A percentile compares a stretch with the other conserved stretches of the same genome.
Conservation (phyloP, 1,140 invertebrate species). For the Aricia agestis region DNA sequence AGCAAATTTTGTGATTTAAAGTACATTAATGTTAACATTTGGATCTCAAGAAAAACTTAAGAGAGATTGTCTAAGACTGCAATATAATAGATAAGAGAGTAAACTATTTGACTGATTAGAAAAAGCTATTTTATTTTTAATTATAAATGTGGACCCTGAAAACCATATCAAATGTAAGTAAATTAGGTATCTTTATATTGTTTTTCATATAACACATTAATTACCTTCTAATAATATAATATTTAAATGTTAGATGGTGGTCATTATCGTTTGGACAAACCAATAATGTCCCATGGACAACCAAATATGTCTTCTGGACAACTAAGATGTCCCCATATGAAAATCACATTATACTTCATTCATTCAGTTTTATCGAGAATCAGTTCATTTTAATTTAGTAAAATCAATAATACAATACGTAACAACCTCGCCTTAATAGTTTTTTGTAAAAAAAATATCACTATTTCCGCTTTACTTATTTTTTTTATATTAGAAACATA, state of each 20-base stretch:
- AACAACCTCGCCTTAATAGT: no score
- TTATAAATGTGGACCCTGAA: not conserved
- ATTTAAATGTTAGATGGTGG: not conserved
- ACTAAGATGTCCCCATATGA: constrained; percentile 14
- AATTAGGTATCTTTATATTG: constrained; percentile 14
- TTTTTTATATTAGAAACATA: no score
- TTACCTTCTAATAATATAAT: no score
- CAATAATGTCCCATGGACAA: constrained; percentile 14
- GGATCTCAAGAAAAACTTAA: constrained; percentile 13
- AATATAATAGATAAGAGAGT: constrained; percentile 8
- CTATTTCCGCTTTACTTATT: no score
- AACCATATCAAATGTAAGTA: constrained; percentile 12
- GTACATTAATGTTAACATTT: constrained; percentile 15
- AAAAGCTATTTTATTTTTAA: constrained; percentile 3
- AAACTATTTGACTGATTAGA: constrained; percentile 13
- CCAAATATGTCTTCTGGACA: constrained; percentile 17
- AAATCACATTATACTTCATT: constrained; percentile 15
- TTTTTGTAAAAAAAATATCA: no score
- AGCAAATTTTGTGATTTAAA: constrained; percentile 13
- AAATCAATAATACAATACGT: no score
- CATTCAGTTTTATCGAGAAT: constrained; percentile 12
- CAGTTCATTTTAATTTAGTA: no score
- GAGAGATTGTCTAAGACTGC: constrained; percentile 14
- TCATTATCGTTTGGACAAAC: constrained; percentile 12
- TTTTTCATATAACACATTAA: constrained; percentile 10